A percentile compares a stretch with the other conserved stretches of the same genome.
Conservation (phyloP, 2,797 vertebrate genomes). For the Cossypha polioptera region DNA sequence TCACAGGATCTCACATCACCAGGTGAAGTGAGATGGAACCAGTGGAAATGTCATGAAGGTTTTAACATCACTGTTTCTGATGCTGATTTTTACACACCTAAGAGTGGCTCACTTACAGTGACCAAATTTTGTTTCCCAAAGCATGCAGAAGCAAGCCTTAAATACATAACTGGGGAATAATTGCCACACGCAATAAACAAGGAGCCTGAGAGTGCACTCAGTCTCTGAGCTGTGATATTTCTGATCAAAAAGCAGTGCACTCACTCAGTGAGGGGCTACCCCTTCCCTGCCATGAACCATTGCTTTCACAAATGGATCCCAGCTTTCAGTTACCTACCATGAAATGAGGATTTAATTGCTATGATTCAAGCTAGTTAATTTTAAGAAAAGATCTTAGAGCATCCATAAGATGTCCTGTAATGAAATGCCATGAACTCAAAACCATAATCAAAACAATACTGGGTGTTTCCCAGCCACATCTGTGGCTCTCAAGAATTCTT, state of each 20-base stretch:
- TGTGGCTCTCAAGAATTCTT: not conserved
- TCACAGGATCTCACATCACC: not conserved
- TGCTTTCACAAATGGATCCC: not conserved
- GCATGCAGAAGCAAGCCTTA: not conserved
- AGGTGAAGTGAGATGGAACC: not conserved
- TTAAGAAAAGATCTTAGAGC: not conserved
- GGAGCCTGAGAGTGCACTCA: not conserved
- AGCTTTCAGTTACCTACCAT: not conserved
- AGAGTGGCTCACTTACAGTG: not conserved
- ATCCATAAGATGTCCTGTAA: not conserved
- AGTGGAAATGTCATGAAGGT: fast-evolving
- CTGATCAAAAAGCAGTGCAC: not conserved
- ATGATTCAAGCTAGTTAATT: not conserved
- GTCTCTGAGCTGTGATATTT: not conserved
- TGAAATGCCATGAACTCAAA: not conserved
- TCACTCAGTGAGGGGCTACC: not conserved
- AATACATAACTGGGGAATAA: not conserved
- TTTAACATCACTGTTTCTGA: not conserved
- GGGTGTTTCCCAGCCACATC: not conserved
- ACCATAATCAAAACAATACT: not conserved
- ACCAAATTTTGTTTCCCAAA: not conserved
- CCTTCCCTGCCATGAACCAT: not conserved
- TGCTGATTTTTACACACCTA: not conserved
- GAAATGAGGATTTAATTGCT: not conserved
- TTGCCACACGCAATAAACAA: not conserved